Base-by-base conservation (phyloP, 2,113 vertebrate genomes). In the Protomyctophum bolini region DNA sequence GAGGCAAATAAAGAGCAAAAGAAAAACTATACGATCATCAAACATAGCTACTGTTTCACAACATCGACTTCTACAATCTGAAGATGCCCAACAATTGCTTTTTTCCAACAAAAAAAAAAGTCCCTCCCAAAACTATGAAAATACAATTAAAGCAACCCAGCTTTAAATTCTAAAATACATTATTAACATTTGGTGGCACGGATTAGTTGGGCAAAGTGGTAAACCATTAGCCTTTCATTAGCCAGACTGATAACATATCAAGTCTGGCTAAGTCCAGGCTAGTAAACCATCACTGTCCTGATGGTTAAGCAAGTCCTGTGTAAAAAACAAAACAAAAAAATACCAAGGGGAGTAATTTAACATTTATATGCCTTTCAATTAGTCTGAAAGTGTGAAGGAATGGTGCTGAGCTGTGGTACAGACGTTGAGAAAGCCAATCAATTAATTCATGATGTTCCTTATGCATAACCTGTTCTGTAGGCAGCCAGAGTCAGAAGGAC, bases 101-200 rank as follows among this genome's bases (percentile, higher is more conserved):
- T n/a, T 12, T n/a, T 15, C 54, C n/a, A 21, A 21, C 21, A 21
- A 21, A 21, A 21, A 52, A 52, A 9, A 52, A 52, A 10, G 12
- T 56, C 14, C 54, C 51, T n/a, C 33, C 61, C 41, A 52, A 45
- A 41, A 11, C 0, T 3, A 62, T 29, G 5, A 28, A 41, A 65
- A 50, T 1, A 28, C 70, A 58, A 14, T 41, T 41, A 41, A 41
- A 41, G 33, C 45, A 49, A 55, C 10, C 4, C 21, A 58, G 12
- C 4, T 47, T 56, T 12, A 41, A 60, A 52, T 58, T 58, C 46
- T 64, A 52, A 41, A 1, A 49, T 66, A 58, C 57, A 51, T 4
- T 8, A 28, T 51, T 12, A 12, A 81, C 63, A 81, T 58, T 60
- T 41, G 59, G 68, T 69, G 80, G 80, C 70, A 81, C 60, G 6